Conservation (phyloP, 2,797 vertebrate species). For the Philypnodon macrostomus region DNA sequence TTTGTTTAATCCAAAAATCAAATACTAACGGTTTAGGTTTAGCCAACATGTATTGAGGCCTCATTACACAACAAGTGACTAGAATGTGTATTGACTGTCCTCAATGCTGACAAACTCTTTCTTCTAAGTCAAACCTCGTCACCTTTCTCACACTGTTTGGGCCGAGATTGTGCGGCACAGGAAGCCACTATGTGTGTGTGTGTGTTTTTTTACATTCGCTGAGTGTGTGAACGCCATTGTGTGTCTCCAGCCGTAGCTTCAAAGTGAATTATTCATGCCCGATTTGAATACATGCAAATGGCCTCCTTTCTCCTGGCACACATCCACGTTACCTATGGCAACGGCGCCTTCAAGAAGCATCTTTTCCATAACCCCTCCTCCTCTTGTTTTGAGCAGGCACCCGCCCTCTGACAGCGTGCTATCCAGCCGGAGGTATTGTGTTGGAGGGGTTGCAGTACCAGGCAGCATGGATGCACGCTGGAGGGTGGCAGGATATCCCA, state of each 20-base stretch:
- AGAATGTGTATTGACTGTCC: background rate
- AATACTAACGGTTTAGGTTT: constrained; percentile 20
- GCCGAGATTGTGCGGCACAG: constrained; percentile 15
- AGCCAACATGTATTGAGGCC: constrained; percentile 19
- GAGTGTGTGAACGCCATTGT: constrained; percentile 62
- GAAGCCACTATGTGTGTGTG: constrained; percentile 31
- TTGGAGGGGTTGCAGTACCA: constrained; percentile 61
- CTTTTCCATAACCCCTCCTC: constrained; percentile 31
- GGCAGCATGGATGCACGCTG: constrained; percentile 54
- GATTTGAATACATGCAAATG: constrained; percentile 86
- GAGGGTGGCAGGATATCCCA: constrained; percentile 62
- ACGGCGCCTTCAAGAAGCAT: constrained; percentile 71
- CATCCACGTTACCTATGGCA: constrained; percentile 81
- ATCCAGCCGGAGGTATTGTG: constrained; percentile 61
- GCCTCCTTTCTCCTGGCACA: constrained; percentile 63
- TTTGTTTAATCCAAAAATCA: constrained; percentile 39
- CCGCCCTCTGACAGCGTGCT: constrained; percentile 56
- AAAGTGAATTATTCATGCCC: constrained; percentile 80
- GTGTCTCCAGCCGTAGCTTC: constrained; percentile 61
- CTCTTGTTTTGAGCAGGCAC: constrained; percentile 37
- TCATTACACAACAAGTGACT: background rate
- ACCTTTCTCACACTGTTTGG: constrained; percentile 60
- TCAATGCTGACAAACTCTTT: constrained; percentile 31
- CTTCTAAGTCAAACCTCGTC: constrained; percentile 54
- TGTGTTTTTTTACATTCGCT: constrained; percentile 25